Conservation (phyloP, 2,888 invertebrate species). For the Macropis europaea region DNA sequence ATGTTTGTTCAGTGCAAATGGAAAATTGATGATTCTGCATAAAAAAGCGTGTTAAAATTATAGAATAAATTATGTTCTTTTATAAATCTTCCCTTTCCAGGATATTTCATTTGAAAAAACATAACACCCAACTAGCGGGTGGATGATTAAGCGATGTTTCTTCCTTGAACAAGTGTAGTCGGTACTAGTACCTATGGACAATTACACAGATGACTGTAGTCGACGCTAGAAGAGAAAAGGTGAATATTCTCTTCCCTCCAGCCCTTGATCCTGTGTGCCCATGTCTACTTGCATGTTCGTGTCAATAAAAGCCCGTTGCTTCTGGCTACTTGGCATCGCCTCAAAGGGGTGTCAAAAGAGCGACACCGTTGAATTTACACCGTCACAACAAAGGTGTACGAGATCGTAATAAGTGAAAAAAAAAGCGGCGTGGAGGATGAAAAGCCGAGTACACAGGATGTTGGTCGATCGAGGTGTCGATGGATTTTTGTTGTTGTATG, state of each 20-base stretch:
- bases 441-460: neutral
- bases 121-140: no score
- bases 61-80: no score
- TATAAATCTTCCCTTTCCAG: no score
- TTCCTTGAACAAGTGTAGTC: no score
- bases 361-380: neutral
- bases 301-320: neutral
- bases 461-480: slow-evolving; percentile 7
- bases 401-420: neutral
- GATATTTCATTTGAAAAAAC: no score
- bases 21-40: no score
- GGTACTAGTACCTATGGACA: no score
- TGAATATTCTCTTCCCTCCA: neutral
- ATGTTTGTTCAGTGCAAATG: no score
- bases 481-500: neutral
- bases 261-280: neutral
- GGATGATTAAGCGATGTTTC: no score
- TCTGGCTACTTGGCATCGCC: slow-evolving; percentile 3
- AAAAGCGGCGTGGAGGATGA: neutral
- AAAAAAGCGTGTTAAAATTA: no score
- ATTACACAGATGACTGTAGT: no score
- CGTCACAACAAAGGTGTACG: neutral
- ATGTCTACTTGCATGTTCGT: neutral
- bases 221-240: neutral
- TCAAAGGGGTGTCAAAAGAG: slow-evolving; percentile 2